Evolutionary conservation across 1,140 invertebrate genomes (phyloP).

Genomic region (Drosophila rufa): DNA sequence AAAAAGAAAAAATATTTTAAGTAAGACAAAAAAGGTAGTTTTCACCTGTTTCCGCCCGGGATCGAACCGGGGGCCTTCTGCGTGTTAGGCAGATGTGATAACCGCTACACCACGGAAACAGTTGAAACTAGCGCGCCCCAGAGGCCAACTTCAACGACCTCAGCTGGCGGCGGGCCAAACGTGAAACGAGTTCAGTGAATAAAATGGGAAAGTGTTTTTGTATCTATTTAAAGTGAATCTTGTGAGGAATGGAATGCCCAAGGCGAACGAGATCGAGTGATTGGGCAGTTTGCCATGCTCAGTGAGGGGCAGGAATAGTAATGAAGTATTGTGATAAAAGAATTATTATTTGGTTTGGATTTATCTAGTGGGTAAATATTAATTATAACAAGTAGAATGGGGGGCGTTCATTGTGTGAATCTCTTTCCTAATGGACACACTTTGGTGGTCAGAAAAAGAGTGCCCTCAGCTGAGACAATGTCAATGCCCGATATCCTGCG

Average conservation of each 20-base stretch:
- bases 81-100: conserved; percentile 71
- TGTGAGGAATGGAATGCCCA: conserved; percentile 50
- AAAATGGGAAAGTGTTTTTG: conserved; percentile 25
- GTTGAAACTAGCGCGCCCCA: neutral
- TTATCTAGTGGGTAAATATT: conserved; percentile 10
- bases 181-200: conserved; percentile 37
- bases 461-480: conserved; percentile 1
- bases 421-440: neutral
- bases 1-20: conserved; percentile 12
- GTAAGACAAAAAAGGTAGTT: no score
- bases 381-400: conserved; percentile 1
- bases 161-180: neutral
- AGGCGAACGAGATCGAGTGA: conserved; percentile 29
- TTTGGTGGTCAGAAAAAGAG: neutral
- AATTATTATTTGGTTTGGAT: conserved; percentile 36
- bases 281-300: conserved; percentile 42
- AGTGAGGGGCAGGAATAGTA: conserved; percentile 11
- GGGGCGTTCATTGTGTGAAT: neutral
- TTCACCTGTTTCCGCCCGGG: conserved; percentile 83
- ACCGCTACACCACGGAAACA: conserved; percentile 52
- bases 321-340: conserved; percentile 39
- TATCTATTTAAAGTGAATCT: conserved; percentile 48
- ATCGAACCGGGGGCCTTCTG: conserved; percentile 85
- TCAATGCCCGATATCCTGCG: conserved; percentile 25
- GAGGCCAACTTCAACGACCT: conserved; percentile 30